Percentiles rank a stretch among this genome's conserved stretches.
Evolutionary conservation across 2,888 invertebrate genomes (phyloP).

Genomic region (Dorcus hopei): DNA sequence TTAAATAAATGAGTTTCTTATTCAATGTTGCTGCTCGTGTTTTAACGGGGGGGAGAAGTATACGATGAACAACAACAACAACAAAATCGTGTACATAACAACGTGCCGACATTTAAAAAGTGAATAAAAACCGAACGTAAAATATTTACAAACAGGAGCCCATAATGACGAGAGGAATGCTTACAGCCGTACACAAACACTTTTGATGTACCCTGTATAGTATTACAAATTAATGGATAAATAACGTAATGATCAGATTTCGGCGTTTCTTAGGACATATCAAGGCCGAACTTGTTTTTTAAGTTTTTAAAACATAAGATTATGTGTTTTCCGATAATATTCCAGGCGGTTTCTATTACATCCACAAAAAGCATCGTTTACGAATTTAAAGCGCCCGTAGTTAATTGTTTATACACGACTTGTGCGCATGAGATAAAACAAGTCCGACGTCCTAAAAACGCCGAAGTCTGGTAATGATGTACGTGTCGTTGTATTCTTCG

Average conservation of each 20-base stretch:
- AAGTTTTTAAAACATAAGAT: too few species aligned
- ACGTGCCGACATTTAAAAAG: conserved; percentile 43
- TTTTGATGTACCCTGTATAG: conserved; percentile 24
- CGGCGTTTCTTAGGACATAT: too few species aligned
- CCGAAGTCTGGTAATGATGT: background rate
- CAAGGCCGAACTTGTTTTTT: too few species aligned
- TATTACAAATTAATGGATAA: conserved; percentile 1
- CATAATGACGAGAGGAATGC: background rate
- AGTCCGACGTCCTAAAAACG: too few species aligned
- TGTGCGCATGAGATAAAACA: too few species aligned
- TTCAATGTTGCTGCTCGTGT: conserved; percentile 4
- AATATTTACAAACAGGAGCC: conserved; percentile 12
- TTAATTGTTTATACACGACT: too few species aligned
- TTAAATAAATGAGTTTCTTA: conserved; percentile 4
- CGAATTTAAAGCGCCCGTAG: too few species aligned
- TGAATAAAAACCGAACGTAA: conserved; percentile 28
- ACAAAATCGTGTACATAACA: conserved; percentile 41
- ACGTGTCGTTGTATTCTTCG: conserved; percentile 27
- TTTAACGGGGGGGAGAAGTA: background rate
- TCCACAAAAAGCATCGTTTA: too few species aligned
- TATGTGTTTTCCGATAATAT: too few species aligned
- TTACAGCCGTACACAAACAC: conserved; percentile 17
- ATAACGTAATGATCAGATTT: background rate
- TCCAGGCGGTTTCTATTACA: too few species aligned
- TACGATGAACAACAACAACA: conserved; percentile 13